Evolutionary conservation across 2,113 vertebrate species (phyloP), one percentile per base, ranked within the genome.

Genomic region (Pelmatolapia mariae): DNA sequence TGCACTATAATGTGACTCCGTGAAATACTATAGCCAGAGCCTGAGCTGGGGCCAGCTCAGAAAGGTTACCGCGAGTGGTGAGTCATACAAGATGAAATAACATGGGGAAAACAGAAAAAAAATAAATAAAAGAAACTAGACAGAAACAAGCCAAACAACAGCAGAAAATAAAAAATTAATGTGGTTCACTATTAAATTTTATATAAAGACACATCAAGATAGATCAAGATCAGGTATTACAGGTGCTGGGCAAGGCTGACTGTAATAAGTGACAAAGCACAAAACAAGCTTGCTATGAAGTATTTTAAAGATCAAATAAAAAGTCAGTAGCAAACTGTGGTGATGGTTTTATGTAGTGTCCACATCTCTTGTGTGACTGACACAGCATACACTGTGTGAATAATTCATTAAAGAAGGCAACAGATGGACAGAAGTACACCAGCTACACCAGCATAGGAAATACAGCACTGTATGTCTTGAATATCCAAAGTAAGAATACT

Each of bases 351-450:
- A 22, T 71, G 85, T 47, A 80, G 56, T 16, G 43, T n/a, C 57
- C 56, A 31, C 50, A 36, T 85, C 83, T 38, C 61, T 57, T 31
- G 63, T 78, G 24, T 83, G 78, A 86, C 73, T 79, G 54, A 40
- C 68, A 89, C 76, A 83, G 83, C 87, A 89, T 90, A 88, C 43
- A 47, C 68, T 81, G 76, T 89, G 47, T 93, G 80, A 91, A 94
- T 94, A 89, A 92, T 89, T 91, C 66, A 93, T 91, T 59, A 83
- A 85, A 82, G 73, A 38, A 7, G 5, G 82, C 83, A 89, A 90
- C 84, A 92, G 90, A 92, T 91, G 87, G 86, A 89, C 87, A 85
- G 89, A 80, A 84, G 86, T 92, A 89, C 87, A 92, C 87, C 92
- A 88, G 91, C 94, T 93, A 93, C 90, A 61, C 66, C 81, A 86